A percentile compares a stretch with the other conserved stretches of the same genome.
Conservation (phyloP, 2,888 invertebrate genomes). For the Petrolisthes cinctipes region DNA sequence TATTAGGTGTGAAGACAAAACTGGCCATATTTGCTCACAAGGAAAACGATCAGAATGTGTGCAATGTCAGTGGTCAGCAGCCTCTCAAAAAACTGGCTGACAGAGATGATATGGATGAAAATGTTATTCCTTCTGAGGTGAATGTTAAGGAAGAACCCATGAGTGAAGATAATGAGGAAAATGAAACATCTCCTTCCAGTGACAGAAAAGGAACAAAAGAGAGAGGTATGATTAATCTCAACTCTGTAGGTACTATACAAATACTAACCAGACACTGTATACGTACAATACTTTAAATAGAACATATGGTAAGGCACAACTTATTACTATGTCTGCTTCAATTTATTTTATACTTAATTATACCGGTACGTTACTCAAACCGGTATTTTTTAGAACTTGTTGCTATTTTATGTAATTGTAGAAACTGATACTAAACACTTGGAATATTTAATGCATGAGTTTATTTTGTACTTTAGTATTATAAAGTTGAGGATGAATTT, state of each 20-base stretch:
- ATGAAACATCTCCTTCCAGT: not conserved
- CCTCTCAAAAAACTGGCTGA: not conserved
- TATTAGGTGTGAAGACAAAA: conserved; percentile 4
- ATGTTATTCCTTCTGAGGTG: not conserved
- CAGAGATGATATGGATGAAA: not conserved
- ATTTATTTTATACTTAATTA: too few relatives aligned
- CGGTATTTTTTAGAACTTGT: too few relatives aligned
- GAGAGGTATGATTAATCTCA: not conserved
- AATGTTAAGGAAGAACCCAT: not conserved
- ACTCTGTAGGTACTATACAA: not conserved
- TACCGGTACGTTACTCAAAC: too few relatives aligned
- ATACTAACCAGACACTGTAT: too few relatives aligned
- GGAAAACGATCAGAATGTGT: conserved; percentile 45
- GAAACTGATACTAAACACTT: too few relatives aligned
- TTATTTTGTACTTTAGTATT: too few relatives aligned
- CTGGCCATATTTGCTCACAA: conserved; percentile 32
- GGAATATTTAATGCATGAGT: too few relatives aligned
- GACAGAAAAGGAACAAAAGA: not conserved
- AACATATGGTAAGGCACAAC: too few relatives aligned
- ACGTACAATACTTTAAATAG: too few relatives aligned
- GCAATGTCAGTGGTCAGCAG: not conserved
- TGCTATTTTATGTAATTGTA: too few relatives aligned
- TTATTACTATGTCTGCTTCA: too few relatives aligned
- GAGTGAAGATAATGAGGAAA: conserved; percentile 13
- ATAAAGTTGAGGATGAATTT: too few relatives aligned